Evolutionary conservation across 2,113 vertebrate genomes (phyloP).

Genomic region (Pteronura brasiliensis): DNA sequence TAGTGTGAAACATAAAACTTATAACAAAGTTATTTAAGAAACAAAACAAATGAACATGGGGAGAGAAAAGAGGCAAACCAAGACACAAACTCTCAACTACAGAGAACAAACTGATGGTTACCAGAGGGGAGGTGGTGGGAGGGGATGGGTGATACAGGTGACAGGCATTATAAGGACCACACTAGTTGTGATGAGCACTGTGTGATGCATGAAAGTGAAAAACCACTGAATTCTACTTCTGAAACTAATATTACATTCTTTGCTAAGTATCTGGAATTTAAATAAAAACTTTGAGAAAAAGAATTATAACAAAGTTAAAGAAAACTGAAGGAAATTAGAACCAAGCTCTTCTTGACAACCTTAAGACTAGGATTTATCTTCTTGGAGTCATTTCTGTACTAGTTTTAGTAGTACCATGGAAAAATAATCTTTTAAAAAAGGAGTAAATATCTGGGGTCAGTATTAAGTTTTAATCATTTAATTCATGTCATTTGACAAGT

Average conservation of each 20-base stretch:
- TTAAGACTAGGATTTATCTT: not conserved
- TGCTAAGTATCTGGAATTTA: not conserved
- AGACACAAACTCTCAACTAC: not conserved
- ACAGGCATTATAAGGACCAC: not conserved
- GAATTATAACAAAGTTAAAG: not conserved
- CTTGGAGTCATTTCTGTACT: not conserved
- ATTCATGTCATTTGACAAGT: not conserved
- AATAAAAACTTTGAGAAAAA: not conserved
- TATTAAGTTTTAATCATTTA: conserved; percentile 13
- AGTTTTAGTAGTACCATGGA: not conserved
- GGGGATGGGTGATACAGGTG: not conserved
- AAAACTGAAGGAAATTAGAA: not conserved
- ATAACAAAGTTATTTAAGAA: not conserved
- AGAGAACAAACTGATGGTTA: not conserved
- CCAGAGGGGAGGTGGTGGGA: not conserved
- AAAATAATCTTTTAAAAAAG: not conserved
- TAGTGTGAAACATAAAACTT: not conserved
- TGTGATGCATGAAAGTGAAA: not conserved
- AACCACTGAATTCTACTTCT: not conserved
- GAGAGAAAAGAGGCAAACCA: not conserved
- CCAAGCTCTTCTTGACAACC: not conserved
- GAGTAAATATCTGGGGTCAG: not conserved
- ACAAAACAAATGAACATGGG: not conserved
- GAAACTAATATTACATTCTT: not conserved
- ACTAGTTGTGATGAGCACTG: not conserved